Evolutionary conservation across 2,888 invertebrate species (phyloP), one percentile per base, ranked within the genome.

Genomic region (Spodoptera picta): DNA sequence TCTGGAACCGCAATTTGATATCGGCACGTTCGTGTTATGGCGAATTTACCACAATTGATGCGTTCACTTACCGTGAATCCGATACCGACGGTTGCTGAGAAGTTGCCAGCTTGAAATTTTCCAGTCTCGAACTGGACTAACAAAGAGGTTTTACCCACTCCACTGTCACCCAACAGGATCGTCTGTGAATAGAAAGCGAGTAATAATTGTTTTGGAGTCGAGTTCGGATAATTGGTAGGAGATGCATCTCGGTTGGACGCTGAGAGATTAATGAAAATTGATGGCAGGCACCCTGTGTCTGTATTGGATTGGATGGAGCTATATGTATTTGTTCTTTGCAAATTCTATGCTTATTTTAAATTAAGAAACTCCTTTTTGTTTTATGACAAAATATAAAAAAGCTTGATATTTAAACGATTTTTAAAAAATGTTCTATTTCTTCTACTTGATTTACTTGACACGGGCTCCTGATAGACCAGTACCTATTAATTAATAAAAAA

Each of bases 1-100:
- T 51, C 24, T 2, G 24, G 12, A 55, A 49, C 9, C 2, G 14
- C 5, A 59, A 42, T 59, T 64, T 36, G 19, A 49, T 57, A 54
- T 14, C 6, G 54, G 53, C 47, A 56, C 60, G 66, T 65, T 71
- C 73, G 53, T 60, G 43, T 51, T 65, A 48, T 48, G 47, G 47
- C 50, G 19, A 57, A 72, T 57, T 57, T 10, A 49, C 23, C 42
- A 56, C 14, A 53, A 57, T 48, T 48, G 47, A 71, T 75, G 42
- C 56, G 43, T 57, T 60, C 52, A 96, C 97, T 97, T 93, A 98
- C 98, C 95, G 98, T 98, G 87, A 99, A 98, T 45, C 98, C 98
- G 80, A 99, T 98, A 58, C 98, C 98, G 57, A 99, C 98, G 0
- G 98, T 99, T 7, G 98, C 98, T 0, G 98, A 98, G 91, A 98